phyloP scores from a whole-genome alignment of 2,113 vertebrate species.

The Nibea albiflora region DNA sequence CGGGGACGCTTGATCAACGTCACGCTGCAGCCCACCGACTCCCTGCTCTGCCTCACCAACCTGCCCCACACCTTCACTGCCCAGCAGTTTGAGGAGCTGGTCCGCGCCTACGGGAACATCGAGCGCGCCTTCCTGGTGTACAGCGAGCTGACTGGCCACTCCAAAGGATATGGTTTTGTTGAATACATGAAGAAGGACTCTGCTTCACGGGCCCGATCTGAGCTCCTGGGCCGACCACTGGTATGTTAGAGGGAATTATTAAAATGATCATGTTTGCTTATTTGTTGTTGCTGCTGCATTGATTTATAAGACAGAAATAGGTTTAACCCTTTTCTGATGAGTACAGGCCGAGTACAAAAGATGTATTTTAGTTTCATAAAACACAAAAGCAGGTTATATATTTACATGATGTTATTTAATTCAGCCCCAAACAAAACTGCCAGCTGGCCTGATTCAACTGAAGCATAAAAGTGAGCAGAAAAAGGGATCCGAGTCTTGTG shows the following conservation, averaged over 20 bases:
- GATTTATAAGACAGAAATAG: background rate
- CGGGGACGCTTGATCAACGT: constrained; percentile 92
- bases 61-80: constrained; percentile 88
- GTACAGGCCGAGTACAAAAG: background rate
- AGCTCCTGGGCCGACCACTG: constrained; percentile 90
- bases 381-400: background rate
- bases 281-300: background rate
- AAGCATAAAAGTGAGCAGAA: constrained; percentile 5
- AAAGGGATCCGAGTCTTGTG: background rate
- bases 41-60: constrained; percentile 95
- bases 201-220: constrained; percentile 92
- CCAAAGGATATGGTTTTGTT: constrained; percentile 98
- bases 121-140: constrained; percentile 97
- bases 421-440: background rate
- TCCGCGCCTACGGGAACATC: constrained; percentile 93
- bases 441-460: background rate
- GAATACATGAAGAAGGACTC: constrained; percentile 99
- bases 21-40: constrained; percentile 96
- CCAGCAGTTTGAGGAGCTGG: constrained; percentile 93
- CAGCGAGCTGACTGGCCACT: constrained; percentile 91
- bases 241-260: constrained; percentile 56
- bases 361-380: background rate
- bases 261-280: background rate
- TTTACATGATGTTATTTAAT: background rate
- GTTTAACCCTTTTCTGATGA: background rate